Conservation (phyloP, 1,140 invertebrate species). For the Bombyx mori region DNA sequence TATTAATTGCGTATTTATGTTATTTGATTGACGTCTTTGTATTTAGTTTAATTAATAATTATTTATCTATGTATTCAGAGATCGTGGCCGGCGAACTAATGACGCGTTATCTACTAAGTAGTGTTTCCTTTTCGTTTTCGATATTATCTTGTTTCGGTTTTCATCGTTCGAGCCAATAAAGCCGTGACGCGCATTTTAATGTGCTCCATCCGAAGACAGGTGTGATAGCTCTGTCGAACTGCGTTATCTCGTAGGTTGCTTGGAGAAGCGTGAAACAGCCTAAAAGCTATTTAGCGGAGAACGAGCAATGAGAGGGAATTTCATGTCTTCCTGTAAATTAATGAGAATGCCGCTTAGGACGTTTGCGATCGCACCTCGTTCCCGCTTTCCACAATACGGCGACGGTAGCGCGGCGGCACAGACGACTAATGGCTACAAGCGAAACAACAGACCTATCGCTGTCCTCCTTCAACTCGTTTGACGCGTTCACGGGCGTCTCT, state of each 20-base stretch:
- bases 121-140: too few relatives aligned
- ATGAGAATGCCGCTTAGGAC: constrained; percentile 59
- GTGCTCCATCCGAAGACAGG: too few relatives aligned
- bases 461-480: constrained; percentile 32
- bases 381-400: constrained; percentile 51
- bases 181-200: too few relatives aligned
- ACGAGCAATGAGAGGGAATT: constrained; percentile 51
- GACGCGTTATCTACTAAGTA: too few relatives aligned
- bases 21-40: too few relatives aligned
- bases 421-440: constrained; percentile 50
- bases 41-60: too few relatives aligned
- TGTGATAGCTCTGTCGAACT: too few relatives aligned
- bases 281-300: constrained; percentile 47
- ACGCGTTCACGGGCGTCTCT: constrained; percentile 28
- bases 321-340: constrained; percentile 66
- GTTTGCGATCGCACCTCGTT: constrained; percentile 46
- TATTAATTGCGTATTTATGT: too few relatives aligned
- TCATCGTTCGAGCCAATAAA: too few relatives aligned
- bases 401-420: constrained; percentile 40
- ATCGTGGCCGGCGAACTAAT: too few relatives aligned
- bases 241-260: constrained; percentile 7
- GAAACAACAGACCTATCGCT: constrained; percentile 46
- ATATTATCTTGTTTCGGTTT: too few relatives aligned
- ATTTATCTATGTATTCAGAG: too few relatives aligned
- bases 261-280: constrained; percentile 38